phyloP scores from a whole-genome alignment of 2,888 invertebrate genomes.

The Sarcophaga carnaria region DNA sequence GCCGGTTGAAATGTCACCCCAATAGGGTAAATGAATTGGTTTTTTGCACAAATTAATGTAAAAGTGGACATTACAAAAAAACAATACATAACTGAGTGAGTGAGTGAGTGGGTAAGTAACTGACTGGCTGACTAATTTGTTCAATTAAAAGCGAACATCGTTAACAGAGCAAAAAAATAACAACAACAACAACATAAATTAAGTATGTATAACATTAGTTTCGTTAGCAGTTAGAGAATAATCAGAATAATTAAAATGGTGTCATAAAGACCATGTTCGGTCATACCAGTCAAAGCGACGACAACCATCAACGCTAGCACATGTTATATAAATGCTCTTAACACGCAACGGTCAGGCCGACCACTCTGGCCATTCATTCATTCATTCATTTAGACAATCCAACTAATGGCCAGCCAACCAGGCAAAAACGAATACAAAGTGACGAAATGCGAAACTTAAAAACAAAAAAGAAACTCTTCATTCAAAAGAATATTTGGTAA shows the following conservation, averaged over 20 bases:
- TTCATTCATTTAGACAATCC: background rate
- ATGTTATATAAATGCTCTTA: conserved; percentile 56
- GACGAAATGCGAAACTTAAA: too few relatives aligned
- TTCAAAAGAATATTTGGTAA: too few relatives aligned
- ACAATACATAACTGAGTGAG: too few relatives aligned
- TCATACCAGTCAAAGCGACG: conserved; percentile 34
- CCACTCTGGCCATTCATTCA: background rate
- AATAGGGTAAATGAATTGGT: too few relatives aligned
- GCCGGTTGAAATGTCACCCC: too few relatives aligned
- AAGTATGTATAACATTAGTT: conserved; percentile 37
- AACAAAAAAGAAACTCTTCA: too few relatives aligned
- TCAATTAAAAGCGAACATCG: conserved; percentile 6
- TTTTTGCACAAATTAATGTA: too few relatives aligned
- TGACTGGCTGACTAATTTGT: conserved; percentile 18
- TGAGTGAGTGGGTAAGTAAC: background rate
- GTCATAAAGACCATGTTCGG: conserved; percentile 60
- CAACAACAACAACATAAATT: conserved; percentile 9
- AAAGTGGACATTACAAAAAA: too few relatives aligned
- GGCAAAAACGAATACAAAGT: too few relatives aligned
- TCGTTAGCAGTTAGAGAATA: conserved; percentile 34
- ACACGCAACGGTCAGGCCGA: conserved; percentile 47
- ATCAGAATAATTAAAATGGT: conserved; percentile 54
- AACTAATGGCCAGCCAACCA: background rate
- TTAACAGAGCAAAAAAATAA: background rate
- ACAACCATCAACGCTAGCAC: conserved; percentile 24